Evolutionary conservation across 2,797 vertebrate species (phyloP).

Genomic region (Silurus aristotelis): DNA sequence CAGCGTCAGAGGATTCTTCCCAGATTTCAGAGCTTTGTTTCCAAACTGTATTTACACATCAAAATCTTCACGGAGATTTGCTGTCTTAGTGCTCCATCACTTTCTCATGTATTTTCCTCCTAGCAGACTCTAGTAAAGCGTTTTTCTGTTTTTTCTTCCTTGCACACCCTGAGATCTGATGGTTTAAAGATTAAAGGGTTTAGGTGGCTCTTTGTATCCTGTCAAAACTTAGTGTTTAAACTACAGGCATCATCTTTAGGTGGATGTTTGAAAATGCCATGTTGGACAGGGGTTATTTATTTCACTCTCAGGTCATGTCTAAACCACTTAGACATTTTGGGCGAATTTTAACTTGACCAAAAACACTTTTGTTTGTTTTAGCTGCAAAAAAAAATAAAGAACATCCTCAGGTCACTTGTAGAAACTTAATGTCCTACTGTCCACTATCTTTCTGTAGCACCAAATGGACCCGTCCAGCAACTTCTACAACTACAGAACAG

Average conservation of each 20-base stretch:
- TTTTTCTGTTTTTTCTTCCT: not conserved
- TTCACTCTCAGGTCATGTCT: constrained; percentile 2
- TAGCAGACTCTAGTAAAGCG: not conserved
- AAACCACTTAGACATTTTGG: not conserved
- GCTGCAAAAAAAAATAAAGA: not conserved
- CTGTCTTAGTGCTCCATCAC: constrained; percentile 8
- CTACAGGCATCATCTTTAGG: constrained; percentile 21
- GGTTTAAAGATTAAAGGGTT: constrained; percentile 41
- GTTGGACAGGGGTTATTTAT: constrained; percentile 8
- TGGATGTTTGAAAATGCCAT: constrained; percentile 5
- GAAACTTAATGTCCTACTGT: constrained; percentile 4
- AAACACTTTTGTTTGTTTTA: constrained; percentile 26
- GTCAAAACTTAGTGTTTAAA: constrained; percentile 21
- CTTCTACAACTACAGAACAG: constrained; percentile 95
- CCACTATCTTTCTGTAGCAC: constrained; percentile 72
- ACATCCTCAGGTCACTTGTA: not conserved
- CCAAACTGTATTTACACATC: too few relatives aligned
- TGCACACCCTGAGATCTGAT: constrained; percentile 17
- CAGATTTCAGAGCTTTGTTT: constrained; percentile 7
- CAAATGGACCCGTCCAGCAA: constrained; percentile 98
- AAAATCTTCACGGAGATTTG: not conserved
- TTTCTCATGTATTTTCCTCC: not conserved
- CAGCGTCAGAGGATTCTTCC: not conserved
- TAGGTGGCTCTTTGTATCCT: constrained; percentile 16
- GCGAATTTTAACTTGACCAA: not conserved